These are phyloP conservation scores for Halocynthia roretzi DNA, from an alignment of 23 tunicate genomes.

Conservation along the genomic window DNA sequence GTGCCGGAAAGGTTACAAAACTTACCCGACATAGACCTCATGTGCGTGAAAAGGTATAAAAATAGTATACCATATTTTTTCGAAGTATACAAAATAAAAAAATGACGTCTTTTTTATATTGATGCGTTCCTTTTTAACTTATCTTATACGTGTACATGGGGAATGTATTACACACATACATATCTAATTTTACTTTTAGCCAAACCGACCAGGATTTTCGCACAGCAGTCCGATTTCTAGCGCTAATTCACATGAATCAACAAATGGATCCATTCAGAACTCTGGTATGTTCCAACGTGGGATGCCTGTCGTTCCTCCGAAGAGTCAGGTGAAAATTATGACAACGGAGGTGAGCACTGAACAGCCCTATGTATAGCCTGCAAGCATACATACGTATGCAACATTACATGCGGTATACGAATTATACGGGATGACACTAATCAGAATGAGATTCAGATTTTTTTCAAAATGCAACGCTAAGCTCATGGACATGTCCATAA, in stretches of 20 bases:
- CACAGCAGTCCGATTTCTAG: slow-evolving; percentile 28
- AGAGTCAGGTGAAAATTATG: slow-evolving; percentile 45
- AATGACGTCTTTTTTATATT: neutral
- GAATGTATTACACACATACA: no score
- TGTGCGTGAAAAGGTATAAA: slow-evolving; percentile 17
- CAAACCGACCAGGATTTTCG: slow-evolving; percentile 63
- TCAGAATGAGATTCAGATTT: neutral
- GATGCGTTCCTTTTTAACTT: no score
- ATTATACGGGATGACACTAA: neutral
- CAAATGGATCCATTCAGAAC: slow-evolving; percentile 27
- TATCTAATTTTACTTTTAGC: slow-evolving; percentile 28
- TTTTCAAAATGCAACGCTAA: neutral
- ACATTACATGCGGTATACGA: neutral
- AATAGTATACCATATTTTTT: neutral
- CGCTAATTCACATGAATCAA: slow-evolving; percentile 31
- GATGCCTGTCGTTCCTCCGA: slow-evolving; percentile 64
- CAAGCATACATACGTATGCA: neutral
- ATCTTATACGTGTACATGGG: no score
- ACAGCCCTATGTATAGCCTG: neutral
- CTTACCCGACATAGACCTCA: slow-evolving; percentile 24
- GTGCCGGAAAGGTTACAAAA: slow-evolving; percentile 26
- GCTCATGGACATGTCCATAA: neutral
- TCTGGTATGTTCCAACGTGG: slow-evolving; percentile 18
- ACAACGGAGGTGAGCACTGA: slow-evolving; percentile 62
- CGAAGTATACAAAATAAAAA: neutral